A percentile compares a stretch with the other conserved stretches of the same genome.
Conservation (phyloP, 2,797 vertebrate genomes). For the Acrossocheilus wenchowensis region DNA sequence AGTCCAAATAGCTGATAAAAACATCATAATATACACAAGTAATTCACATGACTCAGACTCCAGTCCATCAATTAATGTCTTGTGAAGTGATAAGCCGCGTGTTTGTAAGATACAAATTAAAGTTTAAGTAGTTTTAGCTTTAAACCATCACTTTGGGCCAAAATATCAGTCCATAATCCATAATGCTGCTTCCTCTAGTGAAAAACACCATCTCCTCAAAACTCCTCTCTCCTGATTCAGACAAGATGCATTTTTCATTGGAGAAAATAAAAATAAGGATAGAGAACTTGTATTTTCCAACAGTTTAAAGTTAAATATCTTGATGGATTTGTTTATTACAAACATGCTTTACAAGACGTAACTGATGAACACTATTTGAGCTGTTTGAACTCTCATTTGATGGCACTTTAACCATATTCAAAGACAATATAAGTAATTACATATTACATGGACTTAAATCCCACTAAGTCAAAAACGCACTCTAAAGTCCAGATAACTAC, state of each 20-base stretch:
- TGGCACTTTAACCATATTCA: neutral
- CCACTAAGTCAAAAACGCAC: neutral
- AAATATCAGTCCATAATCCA: neutral
- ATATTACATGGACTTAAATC: neutral
- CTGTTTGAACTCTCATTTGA: neutral
- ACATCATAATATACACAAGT: neutral
- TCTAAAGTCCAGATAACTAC: neutral
- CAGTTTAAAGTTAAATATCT: neutral
- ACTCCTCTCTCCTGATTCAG: neutral
- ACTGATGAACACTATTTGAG: neutral
- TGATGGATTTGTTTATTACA: too few species aligned
- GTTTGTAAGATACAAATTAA: too few species aligned
- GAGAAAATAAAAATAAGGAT: neutral
- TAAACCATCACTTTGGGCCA: neutral
- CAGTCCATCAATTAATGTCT: neutral
- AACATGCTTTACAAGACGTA: too few species aligned
- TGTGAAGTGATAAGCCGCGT: neutral
- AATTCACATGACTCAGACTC: too few species aligned
- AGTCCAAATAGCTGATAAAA: too few species aligned
- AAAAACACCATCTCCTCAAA: too few species aligned
- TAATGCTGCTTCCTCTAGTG: too few species aligned
- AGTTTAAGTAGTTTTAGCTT: too few species aligned
- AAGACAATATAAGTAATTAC: neutral
- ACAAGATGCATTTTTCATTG: neutral
- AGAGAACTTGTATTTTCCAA: neutral